Evolutionary conservation across 2,888 invertebrate species (phyloP).

Genomic region (Cancer borealis): DNA sequence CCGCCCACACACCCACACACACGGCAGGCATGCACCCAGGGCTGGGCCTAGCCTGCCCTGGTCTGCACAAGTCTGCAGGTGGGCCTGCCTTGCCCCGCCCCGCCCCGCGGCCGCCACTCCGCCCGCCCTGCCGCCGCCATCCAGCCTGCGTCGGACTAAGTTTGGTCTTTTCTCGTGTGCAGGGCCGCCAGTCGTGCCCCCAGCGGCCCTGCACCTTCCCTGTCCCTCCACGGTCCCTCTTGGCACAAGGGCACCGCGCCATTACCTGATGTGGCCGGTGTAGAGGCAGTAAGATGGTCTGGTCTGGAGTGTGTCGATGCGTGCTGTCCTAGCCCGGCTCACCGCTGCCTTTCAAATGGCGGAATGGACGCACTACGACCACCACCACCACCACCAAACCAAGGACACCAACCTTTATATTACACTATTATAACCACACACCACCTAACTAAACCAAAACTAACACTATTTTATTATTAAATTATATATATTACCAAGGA

Average conservation of each 20-base stretch:
- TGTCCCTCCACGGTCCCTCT: background rate
- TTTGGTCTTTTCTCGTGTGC: background rate
- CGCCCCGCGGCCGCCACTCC: background rate
- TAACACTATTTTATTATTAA: background rate
- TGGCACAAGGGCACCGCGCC: background rate
- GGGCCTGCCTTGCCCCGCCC: background rate
- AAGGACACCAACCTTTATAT: background rate
- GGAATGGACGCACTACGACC: background rate
- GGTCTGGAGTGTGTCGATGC: background rate
- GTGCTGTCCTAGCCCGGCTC: background rate
- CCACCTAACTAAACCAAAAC: background rate
- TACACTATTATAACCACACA: background rate
- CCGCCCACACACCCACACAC: background rate
- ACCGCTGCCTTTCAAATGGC: constrained; percentile 14
- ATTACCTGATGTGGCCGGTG: background rate
- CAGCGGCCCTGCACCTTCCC: background rate
- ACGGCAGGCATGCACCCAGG: background rate
- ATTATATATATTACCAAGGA: background rate
- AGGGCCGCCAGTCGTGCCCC: background rate
- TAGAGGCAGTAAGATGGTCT: background rate
- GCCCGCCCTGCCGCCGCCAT: background rate
- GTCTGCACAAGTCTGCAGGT: too few relatives aligned
- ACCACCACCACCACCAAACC: background rate
- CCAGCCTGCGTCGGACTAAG: background rate
- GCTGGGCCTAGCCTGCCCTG: too few relatives aligned